Base-by-base conservation (phyloP, 2,113 vertebrate species). In the Cheirogaleus medius region DNA sequence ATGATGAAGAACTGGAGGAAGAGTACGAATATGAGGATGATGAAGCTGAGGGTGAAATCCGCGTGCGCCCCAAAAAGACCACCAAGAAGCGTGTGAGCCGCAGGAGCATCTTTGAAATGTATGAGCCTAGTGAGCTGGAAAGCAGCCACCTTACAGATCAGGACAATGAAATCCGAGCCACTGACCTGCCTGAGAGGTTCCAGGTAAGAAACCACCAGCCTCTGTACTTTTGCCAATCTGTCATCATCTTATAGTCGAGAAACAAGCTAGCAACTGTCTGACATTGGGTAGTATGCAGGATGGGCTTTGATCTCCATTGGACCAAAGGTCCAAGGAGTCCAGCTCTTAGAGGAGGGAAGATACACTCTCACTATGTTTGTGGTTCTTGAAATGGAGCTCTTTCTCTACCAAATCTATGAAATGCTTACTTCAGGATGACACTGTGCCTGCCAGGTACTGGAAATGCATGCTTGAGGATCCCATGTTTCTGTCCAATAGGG, bases 141-240 rank as follows among this genome's bases (percentile, higher is more conserved):
- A 99, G 99, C 98, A 99, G 99, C 97, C 99, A 99, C 98, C 99
- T 99, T 91, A 99, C 99, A 0, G 99, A 99, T 98, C 99, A 99
- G 98, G 99, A 99, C 98, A 99, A 99, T 0, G 99, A 99, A 98
- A 99, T 99, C 98, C 99, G 99, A 82, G 98, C 99, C 64, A 99
- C 99, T 11, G 99, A 99, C 98, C 99, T 99, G 99, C 99, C 99
- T 0, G 99, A 99, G 98, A 99, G 99, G 92, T 99, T 99, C 98
- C 99, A 99, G 99, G 99, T 99, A 95, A 97, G 98, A 52, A 82
- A 92, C 49, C 21, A 44, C 42, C 23, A 71, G 47, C 77, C 32
- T 91, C 54, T 74, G n/a, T 77, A 27, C 25, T 96, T 73, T 21
- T 91, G 21, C 21, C 15, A 1, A 29, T n/a, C 32, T 15, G 8